Evolutionary conservation across 2,113 vertebrate genomes (phyloP), one percentile per base, ranked within the genome.

Genomic region (Semicossyphus pulcher): DNA sequence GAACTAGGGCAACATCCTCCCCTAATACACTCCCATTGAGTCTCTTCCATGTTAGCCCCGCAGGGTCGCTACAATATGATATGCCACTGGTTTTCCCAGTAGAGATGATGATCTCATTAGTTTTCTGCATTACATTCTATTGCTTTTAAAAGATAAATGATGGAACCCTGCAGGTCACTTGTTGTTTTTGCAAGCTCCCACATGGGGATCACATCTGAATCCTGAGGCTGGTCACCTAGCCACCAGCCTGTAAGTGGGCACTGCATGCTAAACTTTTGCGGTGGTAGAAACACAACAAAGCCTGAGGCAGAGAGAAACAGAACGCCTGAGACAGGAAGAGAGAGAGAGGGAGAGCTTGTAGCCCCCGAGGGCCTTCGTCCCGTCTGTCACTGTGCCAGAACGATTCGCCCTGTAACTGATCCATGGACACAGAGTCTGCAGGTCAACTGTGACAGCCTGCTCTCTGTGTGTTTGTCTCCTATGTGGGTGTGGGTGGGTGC

Each of bases 361-460:
- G 58, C 59, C 82, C 84, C 57, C 0, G 31, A 66, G 82, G 84
- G 72, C 67, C 57, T 51, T 21, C 1, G 47, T 78, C 70, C 76
- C 76, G 49, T 80, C 87, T 87, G 86, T 88, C 88, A 89, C 70
- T 37, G 60, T 51, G 82, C 47, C 86, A 68, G 53, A 85, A 34
- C 29, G 3, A 78, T 60, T 79, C 29, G 64, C 87, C 80, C 87
- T 78, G 84, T 78, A 85, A 88, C 72, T 83, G 85, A 89, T 89
- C 83, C 81, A 16, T 73, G 83, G 85, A 81, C 76, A 49, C 58
- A 21, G 44, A 78, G 74, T 85, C 69, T 45, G 18, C 88, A 79
- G 86, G 86, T 91, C 90, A 90, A 36, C 73, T 72, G 77, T 81
- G 86, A 84, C 81, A 83, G 84, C n/a, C 71, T 63, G 79, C 61